Percentiles rank a stretch among this genome's conserved stretches.
Conservation (phyloP, 2,888 invertebrate species). For the Gerris lacustris region DNA sequence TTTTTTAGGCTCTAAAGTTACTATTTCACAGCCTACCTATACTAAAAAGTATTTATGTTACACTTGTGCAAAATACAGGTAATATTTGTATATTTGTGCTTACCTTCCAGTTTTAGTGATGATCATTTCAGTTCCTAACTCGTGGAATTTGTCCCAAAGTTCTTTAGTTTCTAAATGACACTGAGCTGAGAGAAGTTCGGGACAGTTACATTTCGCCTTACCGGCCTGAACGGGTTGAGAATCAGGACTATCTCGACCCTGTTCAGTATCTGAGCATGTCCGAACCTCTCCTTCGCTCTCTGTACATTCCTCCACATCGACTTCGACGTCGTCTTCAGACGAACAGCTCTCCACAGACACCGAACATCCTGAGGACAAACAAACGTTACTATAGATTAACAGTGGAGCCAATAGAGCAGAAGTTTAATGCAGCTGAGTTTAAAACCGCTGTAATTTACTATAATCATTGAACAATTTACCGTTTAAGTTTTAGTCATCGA, state of each 20-base stretch:
- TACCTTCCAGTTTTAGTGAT: slow-evolving; percentile 73
- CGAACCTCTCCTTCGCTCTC: slow-evolving; percentile 47
- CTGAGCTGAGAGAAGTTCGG: slow-evolving; percentile 50
- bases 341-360: slow-evolving; percentile 47
- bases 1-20: too few relatives aligned
- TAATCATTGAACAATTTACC: too few relatives aligned
- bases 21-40: too few relatives aligned
- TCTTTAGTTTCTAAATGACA: slow-evolving; percentile 70
- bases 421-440: too few relatives aligned
- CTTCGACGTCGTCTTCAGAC: slow-evolving; percentile 53
- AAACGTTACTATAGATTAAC: too few relatives aligned
- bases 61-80: too few relatives aligned
- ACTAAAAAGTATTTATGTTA: too few relatives aligned
- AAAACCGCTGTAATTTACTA: too few relatives aligned
- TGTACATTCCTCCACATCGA: slow-evolving; percentile 58
- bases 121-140: slow-evolving; percentile 71
- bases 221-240: slow-evolving; percentile 7
- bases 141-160: slow-evolving; percentile 68
- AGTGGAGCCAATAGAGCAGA: too few relatives aligned
- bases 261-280: slow-evolving; percentile 5
- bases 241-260: slow-evolving; percentile 15
- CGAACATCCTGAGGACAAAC: slow-evolving; percentile 1
- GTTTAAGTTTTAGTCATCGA: too few relatives aligned
- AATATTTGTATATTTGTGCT: neutral
- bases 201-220: slow-evolving; percentile 45